Conservation (phyloP, 2,797 vertebrate genomes). For the Hydrocynus forskahlii region DNA sequence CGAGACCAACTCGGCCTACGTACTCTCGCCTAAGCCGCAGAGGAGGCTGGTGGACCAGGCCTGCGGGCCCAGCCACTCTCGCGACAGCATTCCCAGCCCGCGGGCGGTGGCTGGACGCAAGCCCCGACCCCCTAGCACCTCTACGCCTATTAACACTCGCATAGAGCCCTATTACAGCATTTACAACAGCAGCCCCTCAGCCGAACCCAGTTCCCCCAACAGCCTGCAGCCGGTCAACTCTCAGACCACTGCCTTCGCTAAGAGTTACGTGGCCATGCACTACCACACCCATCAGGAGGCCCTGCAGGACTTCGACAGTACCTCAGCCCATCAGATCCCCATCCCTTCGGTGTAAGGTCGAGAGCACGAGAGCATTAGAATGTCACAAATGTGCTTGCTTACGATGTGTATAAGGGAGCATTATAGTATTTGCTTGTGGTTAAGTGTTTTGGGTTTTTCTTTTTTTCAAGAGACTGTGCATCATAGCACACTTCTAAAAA, state of each 20-base stretch:
- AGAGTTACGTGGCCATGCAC: constrained; percentile 88
- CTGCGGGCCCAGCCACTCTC: constrained; percentile 90
- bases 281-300: constrained; percentile 85
- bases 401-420: constrained; percentile 20
- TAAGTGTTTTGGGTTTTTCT: constrained; percentile 14
- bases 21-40: constrained; percentile 92
- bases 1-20: constrained; percentile 94
- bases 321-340: constrained; percentile 86
- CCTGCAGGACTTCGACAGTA: constrained; percentile 83
- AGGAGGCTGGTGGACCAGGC: constrained; percentile 91
- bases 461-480: constrained; percentile 38
- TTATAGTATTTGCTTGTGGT: constrained; percentile 29
- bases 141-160: constrained; percentile 93
- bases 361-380: not conserved
- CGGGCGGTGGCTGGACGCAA: constrained; percentile 79
- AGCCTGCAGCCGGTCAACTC: constrained; percentile 84
- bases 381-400: constrained; percentile 4
- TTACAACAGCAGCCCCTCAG: constrained; percentile 91
- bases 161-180: constrained; percentile 97
- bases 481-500: not conserved
- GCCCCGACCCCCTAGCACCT: constrained; percentile 87
- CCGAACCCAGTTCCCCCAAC: constrained; percentile 82
- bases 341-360: constrained; percentile 85
- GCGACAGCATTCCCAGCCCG: constrained; percentile 87
- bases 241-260: constrained; percentile 85